Evolutionary conservation across 2,888 invertebrate genomes (phyloP).

Genomic region (Dusona sp.): DNA sequence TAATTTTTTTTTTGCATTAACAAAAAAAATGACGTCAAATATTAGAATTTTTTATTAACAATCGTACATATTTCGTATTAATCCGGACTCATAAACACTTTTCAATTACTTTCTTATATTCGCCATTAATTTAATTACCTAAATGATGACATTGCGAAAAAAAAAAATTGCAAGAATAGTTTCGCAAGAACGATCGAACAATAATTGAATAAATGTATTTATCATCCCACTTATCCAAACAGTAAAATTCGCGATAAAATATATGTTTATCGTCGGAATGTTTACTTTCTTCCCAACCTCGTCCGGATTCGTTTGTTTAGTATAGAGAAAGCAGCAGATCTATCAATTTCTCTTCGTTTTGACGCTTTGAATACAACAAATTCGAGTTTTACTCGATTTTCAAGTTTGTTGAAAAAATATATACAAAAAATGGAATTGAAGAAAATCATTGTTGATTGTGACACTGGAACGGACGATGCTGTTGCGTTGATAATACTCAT

Average conservation of each 20-base stretch:
- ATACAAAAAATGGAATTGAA: conserved; percentile 68
- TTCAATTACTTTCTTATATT: neutral
- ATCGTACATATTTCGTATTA: neutral
- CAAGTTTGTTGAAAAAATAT: neutral
- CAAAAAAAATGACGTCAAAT: neutral
- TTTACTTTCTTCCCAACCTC: neutral
- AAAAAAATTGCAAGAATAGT: neutral
- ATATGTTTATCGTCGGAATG: conserved; percentile 2
- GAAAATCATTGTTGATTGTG: conserved; percentile 87
- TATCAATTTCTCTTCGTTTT: neutral
- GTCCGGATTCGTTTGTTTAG: neutral
- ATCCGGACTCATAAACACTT: neutral
- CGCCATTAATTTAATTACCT: no score
- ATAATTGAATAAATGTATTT: neutral
- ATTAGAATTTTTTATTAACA: neutral
- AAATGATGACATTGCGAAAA: neutral
- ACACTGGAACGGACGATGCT: conserved; percentile 89
- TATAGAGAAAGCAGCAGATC: neutral
- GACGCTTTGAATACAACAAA: neutral
- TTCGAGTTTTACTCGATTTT: neutral
- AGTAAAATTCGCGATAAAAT: neutral
- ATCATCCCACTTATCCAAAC: neutral
- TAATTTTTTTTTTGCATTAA: neutral
- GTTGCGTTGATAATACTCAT: conserved; percentile 87
- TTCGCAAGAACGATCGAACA: neutral